Evolutionary conservation across 2,113 vertebrate genomes (phyloP), one percentile per base, ranked within the genome.

Genomic region (Rhea americana): DNA sequence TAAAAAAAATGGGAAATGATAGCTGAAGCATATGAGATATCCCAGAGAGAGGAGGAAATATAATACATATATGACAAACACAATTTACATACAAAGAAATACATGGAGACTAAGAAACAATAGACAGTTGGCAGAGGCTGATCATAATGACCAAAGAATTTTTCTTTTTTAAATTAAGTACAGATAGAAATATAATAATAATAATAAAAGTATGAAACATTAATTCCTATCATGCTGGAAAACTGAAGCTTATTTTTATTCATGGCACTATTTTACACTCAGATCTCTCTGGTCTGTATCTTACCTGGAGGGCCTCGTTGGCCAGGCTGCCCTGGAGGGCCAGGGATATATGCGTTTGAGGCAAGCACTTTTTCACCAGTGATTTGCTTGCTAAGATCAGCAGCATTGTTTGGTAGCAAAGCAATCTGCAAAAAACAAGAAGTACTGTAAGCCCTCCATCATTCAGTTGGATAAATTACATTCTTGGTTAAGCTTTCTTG

Each of bases 221-320:
- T 3, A 72, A 73, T 86, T 20, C 4, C 12, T 51, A 48, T 70
- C 16, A 21, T 2, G 11, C 26, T 45, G 11, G 22, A 84, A 87
- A 62, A 58, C 3, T 22, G 32, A 81, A 39, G n/a, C 21, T 59
- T 71, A 9, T 55, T 80, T 94, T 65, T 50, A 61, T 66, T 67
- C 12, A 22, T 39, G 50, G 18, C 9, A 63, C 21, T 70, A 12
- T 11, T 79, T 51, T 47, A 75, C 21, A 45, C 50, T 76, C 28
- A 30, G 14, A 45, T 13, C 17, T 2, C 10, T 82, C n/a, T 71
- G 19, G 15, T 70, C 66, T 87, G 13, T 80, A 21, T 79, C 96
- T 98, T 97, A 99, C 99, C 99, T 86, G 98, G 98, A 56, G 98
- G 98, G 41, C 99, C 98, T 89, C 95, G 97, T n/a, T 97, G 97